Base-by-base conservation (phyloP, 2,888 invertebrate species). In the Nymphalis c-album region DNA sequence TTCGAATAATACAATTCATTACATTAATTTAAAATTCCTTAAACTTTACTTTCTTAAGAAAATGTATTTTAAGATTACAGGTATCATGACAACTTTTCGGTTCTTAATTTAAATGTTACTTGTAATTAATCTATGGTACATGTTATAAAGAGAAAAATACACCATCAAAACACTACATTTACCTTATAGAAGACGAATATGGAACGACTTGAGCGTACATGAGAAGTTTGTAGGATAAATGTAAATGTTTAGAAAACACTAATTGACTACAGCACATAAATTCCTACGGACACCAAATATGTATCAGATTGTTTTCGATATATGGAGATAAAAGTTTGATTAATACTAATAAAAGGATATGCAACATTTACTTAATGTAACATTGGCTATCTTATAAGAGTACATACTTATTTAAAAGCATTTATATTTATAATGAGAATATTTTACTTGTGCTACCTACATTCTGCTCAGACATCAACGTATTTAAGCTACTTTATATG, bases 191-290 rank as follows among this genome's bases (percentile, higher is more conserved):
- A 64, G 68, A 71, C 61, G 47, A 61, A 57, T 61, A 63, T 31
- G 53, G 63, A 63, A 55, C 22, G 46, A 67, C 48, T 69, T 69
- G 63, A 64, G 47, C 55, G 35, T 65, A 51, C 47, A 59, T 20
- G 47, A 59, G 74, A 63, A 71, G 50, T 64, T 78, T 74, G 78
- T 76, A 74, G 53, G 26, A 74, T 70, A 59, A 73, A 76, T 80
- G 75, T 81, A 77, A 74, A 78, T 71, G 67, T 74, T 74, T 78
- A 76, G 71, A 77, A 82, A 82, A 83, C 74, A 68, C 73, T 81
- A 82, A 79, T 84, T 81, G 80, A 82, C 79, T 72, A 78, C 76
- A 74, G 76, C 75, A 75, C 72, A 82, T 71, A 80, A 81, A 78
- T 79, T 80, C 78, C 76, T 78, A 71, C 35, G 67, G 45, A 64